These are phyloP conservation scores for Lithodes maja DNA, from an alignment of 2,888 invertebrate genomes.

Conservation along the genomic window DNA sequence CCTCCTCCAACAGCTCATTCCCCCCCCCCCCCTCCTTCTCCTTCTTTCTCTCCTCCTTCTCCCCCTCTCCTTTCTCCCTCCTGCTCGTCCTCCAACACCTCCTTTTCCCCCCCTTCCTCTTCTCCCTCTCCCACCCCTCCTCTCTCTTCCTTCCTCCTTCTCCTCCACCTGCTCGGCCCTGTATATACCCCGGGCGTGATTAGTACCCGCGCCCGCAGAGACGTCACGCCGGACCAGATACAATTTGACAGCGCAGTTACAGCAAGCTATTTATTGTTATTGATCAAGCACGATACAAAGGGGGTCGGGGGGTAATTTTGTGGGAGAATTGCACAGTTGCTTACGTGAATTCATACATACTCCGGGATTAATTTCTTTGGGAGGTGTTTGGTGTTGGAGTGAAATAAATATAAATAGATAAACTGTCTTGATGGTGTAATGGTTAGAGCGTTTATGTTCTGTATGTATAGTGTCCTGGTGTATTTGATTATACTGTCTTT, in stretches of 20 bases:
- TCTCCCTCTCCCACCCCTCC: neutral
- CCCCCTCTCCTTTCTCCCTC: neutral
- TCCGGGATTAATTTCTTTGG: too few relatives aligned
- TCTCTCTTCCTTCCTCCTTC: neutral
- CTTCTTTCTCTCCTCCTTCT: neutral
- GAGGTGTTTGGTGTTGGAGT: too few relatives aligned
- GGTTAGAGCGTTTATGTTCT: too few relatives aligned
- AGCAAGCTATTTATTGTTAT: slow-evolving; percentile 34
- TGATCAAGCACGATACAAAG: slow-evolving; percentile 31
- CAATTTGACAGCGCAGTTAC: slow-evolving; percentile 33
- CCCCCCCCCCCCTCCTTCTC: neutral
- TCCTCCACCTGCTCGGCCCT: neutral
- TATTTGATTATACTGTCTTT: too few relatives aligned
- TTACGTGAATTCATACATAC: too few relatives aligned
- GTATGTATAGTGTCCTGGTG: too few relatives aligned
- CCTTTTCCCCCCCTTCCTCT: neutral
- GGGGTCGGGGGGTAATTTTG: slow-evolving; percentile 7
- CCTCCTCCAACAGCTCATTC: neutral
- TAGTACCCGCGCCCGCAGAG: slow-evolving; percentile 19
- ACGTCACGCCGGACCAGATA: slow-evolving; percentile 37
- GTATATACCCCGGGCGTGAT: slow-evolving; percentile 13
- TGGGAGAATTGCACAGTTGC: neutral
- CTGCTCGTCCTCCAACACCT: neutral
- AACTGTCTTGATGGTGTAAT: too few relatives aligned
- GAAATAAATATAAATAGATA: too few relatives aligned